phyloP scores from a whole-genome alignment of 2,888 invertebrate species.

The Oscheius sp. region DNA sequence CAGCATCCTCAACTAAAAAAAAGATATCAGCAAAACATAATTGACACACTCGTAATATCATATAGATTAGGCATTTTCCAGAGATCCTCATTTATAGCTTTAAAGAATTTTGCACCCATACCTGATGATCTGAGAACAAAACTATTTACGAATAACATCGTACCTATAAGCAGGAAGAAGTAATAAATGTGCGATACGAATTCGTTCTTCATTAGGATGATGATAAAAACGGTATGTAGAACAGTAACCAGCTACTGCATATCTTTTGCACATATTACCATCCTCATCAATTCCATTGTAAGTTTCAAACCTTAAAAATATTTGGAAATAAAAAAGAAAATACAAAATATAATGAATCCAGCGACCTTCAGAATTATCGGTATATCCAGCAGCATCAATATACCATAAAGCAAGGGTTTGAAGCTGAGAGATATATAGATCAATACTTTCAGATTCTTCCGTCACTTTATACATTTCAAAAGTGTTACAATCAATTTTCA shows the following conservation, averaged over 20 bases:
- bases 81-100: conserved; percentile 77
- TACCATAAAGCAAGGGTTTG: conserved; percentile 85
- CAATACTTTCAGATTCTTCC: conserved; percentile 78
- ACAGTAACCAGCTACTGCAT: conserved; percentile 86
- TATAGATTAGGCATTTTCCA: conserved; percentile 75
- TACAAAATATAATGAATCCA: conserved; percentile 78
- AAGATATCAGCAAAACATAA: neutral
- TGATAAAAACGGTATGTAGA: conserved; percentile 81
- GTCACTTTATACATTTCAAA: conserved; percentile 51
- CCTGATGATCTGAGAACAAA: conserved; percentile 77
- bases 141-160: too few relatives aligned
- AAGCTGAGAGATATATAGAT: conserved; percentile 82
- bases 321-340: conserved; percentile 19
- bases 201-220: conserved; percentile 85
- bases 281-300: conserved; percentile 19
- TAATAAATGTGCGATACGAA: conserved; percentile 78
- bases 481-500: neutral
- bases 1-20: conserved; percentile 89
- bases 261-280: conserved; percentile 72
- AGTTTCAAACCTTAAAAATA: neutral
- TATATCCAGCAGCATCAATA: conserved; percentile 93
- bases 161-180: conserved; percentile 57
- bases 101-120: conserved; percentile 82
- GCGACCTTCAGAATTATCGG: conserved; percentile 88
- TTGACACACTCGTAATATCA: conserved; percentile 79